These are phyloP conservation scores for Chloropsis cyanopogon DNA, from an alignment of 2,113 vertebrate genomes.

Conservation along the genomic window DNA sequence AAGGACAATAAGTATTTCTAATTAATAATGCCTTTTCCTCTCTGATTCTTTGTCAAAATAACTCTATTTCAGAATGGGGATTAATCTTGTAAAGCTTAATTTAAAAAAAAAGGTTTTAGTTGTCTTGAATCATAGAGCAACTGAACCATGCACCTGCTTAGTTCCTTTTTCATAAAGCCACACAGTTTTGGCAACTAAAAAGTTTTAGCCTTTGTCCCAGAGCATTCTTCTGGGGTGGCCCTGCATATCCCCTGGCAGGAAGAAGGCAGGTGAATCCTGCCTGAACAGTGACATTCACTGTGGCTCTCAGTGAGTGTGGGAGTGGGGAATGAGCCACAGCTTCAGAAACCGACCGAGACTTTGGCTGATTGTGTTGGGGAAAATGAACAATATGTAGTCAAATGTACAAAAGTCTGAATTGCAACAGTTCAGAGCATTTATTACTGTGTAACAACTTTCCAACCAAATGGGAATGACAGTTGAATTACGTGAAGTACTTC, in stretches of 20 bases:
- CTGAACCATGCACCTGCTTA: neutral
- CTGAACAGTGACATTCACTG: neutral
- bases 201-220: neutral
- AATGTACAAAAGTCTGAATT: neutral
- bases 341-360: neutral
- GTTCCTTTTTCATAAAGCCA: neutral
- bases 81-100: neutral
- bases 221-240: neutral
- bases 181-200: neutral
- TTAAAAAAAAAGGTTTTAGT: neutral
- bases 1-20: neutral
- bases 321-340: neutral
- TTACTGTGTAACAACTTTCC: neutral
- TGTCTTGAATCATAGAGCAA: neutral
- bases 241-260: neutral
- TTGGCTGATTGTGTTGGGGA: neutral
- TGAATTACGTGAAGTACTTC: neutral
- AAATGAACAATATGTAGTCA: neutral
- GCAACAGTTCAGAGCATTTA: neutral
- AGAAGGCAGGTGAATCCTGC: neutral
- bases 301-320: neutral
- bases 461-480: neutral
- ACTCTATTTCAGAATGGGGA: neutral
- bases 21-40: neutral
- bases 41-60: neutral